A percentile compares a stretch with the other conserved stretches of the same genome.
Evolutionary conservation across 35 echinoderm and acorn worm genomes (phyloP).

Genomic region (Stichopus chloronotus): DNA sequence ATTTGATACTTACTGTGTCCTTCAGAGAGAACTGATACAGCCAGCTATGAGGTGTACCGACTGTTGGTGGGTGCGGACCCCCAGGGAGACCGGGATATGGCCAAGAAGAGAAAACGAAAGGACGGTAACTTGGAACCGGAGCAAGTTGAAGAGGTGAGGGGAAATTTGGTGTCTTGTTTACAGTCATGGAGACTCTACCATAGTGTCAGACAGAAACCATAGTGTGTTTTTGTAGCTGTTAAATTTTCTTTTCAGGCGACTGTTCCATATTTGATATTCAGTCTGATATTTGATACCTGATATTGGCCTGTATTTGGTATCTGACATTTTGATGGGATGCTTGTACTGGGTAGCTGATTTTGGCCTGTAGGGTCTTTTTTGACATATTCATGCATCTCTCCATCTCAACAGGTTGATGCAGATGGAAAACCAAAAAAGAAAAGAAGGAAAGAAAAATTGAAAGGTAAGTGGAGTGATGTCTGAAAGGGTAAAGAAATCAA

Average conservation of each 20-base stretch:
- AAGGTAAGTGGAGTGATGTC: background rate
- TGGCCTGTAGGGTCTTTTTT: too few species aligned
- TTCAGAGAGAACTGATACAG: conserved; percentile 42
- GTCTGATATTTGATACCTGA: too few species aligned
- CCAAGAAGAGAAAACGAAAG: conserved; percentile 81
- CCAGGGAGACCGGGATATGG: conserved; percentile 50
- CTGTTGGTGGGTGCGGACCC: conserved; percentile 47
- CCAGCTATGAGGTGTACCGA: conserved; percentile 51
- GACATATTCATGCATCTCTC: too few species aligned
- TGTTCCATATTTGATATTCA: too few species aligned
- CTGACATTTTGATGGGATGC: too few species aligned
- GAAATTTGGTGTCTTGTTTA: background rate
- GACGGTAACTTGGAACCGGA: conserved; percentile 17
- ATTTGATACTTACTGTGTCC: background rate
- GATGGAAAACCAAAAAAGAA: conserved; percentile 33
- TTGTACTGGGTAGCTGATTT: too few species aligned
- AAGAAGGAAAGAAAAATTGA: conserved; percentile 48
- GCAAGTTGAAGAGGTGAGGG: conserved; percentile 20
- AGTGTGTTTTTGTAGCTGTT: too few species aligned
- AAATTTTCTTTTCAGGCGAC: too few species aligned
- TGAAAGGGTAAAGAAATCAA: too few species aligned
- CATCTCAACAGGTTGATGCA: background rate
- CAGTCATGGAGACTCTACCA: too few species aligned
- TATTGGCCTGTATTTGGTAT: too few species aligned
- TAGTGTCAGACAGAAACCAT: too few species aligned